These are phyloP conservation scores for Amphiduros pacificus DNA, from an alignment of 2,888 invertebrate genomes.

Conservation along the genomic window DNA sequence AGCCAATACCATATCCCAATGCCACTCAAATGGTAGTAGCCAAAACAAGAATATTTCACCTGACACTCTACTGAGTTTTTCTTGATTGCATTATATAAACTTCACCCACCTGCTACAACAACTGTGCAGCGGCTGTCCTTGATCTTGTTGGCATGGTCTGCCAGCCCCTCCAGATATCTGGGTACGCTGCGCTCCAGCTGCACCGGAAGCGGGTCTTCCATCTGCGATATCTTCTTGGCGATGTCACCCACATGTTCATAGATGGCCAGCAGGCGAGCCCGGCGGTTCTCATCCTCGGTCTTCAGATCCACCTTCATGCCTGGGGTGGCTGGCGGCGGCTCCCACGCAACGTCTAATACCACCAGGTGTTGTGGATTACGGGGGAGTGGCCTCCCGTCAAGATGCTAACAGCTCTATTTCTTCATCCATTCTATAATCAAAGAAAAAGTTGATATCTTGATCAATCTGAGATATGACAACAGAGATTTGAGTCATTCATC, in stretches of 20 bases:
- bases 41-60: not conserved
- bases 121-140: conserved; percentile 11
- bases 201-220: conserved; percentile 21
- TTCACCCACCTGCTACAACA: conserved; percentile 14
- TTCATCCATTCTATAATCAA: too few relatives aligned
- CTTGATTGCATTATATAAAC: not conserved
- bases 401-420: too few relatives aligned
- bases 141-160: conserved; percentile 7
- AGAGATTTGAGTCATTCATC: too few relatives aligned
- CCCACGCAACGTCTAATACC: too few relatives aligned
- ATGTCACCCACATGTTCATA: conserved; percentile 23
- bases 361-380: too few relatives aligned
- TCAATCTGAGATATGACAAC: too few relatives aligned
- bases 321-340: too few relatives aligned
- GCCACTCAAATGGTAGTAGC: too few relatives aligned
- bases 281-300: conserved; percentile 12
- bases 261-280: conserved; percentile 14
- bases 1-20: too few relatives aligned
- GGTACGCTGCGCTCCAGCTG: conserved; percentile 22
- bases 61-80: not conserved
- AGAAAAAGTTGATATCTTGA: too few relatives aligned
- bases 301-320: conserved; percentile 16
- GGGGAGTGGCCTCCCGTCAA: too few relatives aligned
- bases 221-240: conserved; percentile 17
- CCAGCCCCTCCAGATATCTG: conserved; percentile 9